A percentile compares a stretch with the other conserved stretches of the same genome.
phyloP scores from a whole-genome alignment of 2,797 vertebrate genomes.

The Mycteria americana region DNA sequence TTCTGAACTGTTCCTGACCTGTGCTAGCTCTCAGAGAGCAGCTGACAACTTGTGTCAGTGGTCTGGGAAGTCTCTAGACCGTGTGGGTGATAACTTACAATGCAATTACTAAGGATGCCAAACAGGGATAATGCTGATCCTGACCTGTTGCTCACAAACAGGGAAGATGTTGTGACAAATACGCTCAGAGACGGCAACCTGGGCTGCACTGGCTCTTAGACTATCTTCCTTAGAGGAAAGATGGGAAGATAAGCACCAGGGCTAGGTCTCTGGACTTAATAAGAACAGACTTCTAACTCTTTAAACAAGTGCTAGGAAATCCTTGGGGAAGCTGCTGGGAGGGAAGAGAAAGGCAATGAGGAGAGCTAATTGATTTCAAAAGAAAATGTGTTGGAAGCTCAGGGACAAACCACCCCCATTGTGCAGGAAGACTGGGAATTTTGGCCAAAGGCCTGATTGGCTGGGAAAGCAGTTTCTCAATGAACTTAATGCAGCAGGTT shows the following conservation, averaged over 20 bases:
- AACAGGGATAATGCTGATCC: background rate
- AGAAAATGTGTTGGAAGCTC: background rate
- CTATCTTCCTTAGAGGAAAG: background rate
- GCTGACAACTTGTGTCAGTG: fast-evolving
- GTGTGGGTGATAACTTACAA: background rate
- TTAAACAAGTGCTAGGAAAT: background rate
- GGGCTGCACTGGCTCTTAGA: background rate
- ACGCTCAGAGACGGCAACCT: background rate
- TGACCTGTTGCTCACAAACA: background rate
- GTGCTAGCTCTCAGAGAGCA: background rate
- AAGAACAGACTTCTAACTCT: background rate
- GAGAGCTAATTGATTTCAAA: background rate
- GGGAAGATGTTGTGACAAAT: background rate
- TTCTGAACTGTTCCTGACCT: background rate
- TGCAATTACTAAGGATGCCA: background rate
- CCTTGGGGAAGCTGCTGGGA: background rate
- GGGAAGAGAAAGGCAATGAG: background rate
- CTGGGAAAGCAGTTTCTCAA: background rate
- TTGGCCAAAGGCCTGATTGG: background rate
- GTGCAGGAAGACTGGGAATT: background rate
- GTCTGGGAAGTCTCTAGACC: background rate
- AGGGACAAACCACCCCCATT: background rate
- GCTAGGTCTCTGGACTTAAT: background rate
- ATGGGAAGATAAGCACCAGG: background rate
- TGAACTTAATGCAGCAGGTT: background rate